Evolutionary conservation across 2,113 vertebrate genomes (phyloP), one percentile per base, ranked within the genome.

Genomic region (Cygnus atratus): DNA sequence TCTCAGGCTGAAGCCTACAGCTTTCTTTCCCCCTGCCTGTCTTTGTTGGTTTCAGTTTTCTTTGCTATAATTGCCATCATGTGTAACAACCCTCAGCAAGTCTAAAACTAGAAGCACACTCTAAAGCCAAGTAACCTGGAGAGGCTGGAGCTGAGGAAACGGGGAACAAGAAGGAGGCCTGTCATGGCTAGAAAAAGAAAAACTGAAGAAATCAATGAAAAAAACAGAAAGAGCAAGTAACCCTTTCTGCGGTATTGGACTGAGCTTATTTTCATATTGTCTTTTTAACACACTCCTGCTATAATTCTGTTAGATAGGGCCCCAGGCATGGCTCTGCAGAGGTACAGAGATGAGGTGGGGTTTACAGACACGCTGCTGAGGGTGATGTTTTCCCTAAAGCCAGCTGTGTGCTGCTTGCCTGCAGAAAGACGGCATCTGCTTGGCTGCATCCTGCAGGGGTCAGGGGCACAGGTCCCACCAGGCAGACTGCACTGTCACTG

Each of bases 241-340:
- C 22, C 15, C 24, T 3, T 1, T 79, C 31, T 20, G 25, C 14
- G 2, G 11, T 35, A 22, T 2, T 13, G 28, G 54, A n/a, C 11
- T 8, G 24, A 71, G 35, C 59, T 84, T 66, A 37, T 75, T 75
- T 76, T 55, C 44, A 10, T 35, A 4, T 9, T 50, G 25, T 19
- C 4, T 62, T 84, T 66, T 84, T 63, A 41, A 20, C 28, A 31
- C 16, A 66, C 24, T 54, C 44, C 39, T 66, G 4, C 39, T 57
- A 4, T 12, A 43, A 33, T 35, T 41, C 50, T 28, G 25, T 65
- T 35, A 41, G 92, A 67, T 31, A 12, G 1, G 3, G 70, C 54
- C 22, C 5, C 13, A 28, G 24, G 16, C 39, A 26, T 7, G 17
- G 50, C 31, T 59, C 54, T n/a, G 61, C 29, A 33, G n/a, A 72